A percentile compares a stretch with the other conserved stretches of the same genome.
Evolutionary conservation across 2,797 vertebrate species (phyloP).

Genomic region (Molossus molossus): DNA sequence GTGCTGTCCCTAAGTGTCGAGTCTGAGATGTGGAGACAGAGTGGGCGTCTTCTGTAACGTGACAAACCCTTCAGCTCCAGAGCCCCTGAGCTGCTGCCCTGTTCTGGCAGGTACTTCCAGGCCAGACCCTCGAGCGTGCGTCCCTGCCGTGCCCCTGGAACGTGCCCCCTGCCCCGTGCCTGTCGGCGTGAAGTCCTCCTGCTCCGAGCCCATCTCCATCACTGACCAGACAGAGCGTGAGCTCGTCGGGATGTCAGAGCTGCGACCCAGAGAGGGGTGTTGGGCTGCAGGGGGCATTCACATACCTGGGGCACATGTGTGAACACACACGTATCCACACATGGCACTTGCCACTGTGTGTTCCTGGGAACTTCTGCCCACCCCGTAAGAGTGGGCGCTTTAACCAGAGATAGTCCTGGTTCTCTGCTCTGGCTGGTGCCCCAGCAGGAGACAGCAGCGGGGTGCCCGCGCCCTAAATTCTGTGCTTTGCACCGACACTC

Average conservation of each 20-base stretch:
- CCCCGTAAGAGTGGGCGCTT: background rate
- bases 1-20: background rate
- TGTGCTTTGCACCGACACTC: fast-evolving
- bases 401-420: background rate
- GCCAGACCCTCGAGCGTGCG: background rate
- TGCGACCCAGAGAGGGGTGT: background rate
- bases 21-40: background rate
- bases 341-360: background rate
- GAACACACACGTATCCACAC: too few relatives aligned
- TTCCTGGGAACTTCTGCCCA: background rate
- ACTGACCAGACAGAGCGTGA: background rate
- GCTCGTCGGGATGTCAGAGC: background rate
- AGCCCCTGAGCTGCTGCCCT: background rate
- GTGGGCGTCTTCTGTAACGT: background rate
- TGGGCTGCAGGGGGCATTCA: background rate
- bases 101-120: background rate
- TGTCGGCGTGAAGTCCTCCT: background rate
- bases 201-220: background rate
- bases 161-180: too few relatives aligned
- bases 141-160: background rate
- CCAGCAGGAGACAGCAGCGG: background rate
- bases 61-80: background rate
- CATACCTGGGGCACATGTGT: background rate
- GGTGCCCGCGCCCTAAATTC: background rate
- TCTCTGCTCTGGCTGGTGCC: background rate